A percentile compares a stretch with the other conserved stretches of the same genome.
phyloP scores from a whole-genome alignment of 1,140 invertebrate species.

The Bombus difficillimus region DNA sequence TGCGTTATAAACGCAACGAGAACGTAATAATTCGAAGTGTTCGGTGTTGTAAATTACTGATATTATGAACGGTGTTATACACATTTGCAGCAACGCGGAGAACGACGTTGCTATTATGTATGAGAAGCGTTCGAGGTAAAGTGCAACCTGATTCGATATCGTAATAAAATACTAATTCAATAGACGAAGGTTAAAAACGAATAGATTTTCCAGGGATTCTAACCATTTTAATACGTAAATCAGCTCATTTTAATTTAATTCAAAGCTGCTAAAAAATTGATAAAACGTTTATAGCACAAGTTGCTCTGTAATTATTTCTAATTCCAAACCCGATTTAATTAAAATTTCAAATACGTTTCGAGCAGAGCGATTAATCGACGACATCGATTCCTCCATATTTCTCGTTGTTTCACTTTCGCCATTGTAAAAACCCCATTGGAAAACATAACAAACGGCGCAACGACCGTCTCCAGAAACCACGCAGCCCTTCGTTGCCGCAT shows the following conservation, averaged over 20 bases:
- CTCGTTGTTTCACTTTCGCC: too few species aligned
- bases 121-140: background rate
- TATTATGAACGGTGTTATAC: background rate
- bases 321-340: too few species aligned
- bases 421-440: background rate
- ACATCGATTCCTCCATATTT: background rate
- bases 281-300: background rate
- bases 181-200: background rate
- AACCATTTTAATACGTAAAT: background rate
- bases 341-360: too few species aligned
- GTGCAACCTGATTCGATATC: background rate
- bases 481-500: too few species aligned
- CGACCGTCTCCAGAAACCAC: background rate
- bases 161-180: background rate
- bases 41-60: constrained; percentile 17
- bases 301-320: background rate
- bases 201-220: too few species aligned
- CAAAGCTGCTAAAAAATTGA: background rate
- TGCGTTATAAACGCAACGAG: background rate
- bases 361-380: too few species aligned
- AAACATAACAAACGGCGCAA: background rate
- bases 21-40: constrained; percentile 9
- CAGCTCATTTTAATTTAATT: background rate
- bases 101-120: background rate
- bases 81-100: background rate